Evolutionary conservation across 2,113 vertebrate species (phyloP), one percentile per base, ranked within the genome.

Genomic region (Corythornis vintsioides): DNA sequence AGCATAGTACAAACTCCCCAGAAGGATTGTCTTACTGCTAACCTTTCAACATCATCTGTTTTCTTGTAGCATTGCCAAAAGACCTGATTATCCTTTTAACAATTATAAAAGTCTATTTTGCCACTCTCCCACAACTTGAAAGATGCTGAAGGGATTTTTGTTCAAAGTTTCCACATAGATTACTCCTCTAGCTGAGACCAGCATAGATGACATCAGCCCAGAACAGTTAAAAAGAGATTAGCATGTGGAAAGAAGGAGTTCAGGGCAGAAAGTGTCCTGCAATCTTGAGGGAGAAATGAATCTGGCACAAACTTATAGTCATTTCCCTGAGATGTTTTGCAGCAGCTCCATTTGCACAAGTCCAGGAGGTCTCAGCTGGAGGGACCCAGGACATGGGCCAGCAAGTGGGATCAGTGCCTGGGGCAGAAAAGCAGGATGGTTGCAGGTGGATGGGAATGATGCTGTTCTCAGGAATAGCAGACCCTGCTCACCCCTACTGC

Each of bases 131-230:
- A 66, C 47, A 59, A 65, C 81, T 92, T 5, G 2, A 64, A 88
- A 83, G 40, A 45, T 3, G 1, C 11, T 88, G 59, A 80, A 74
- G n/a, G 42, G 65, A 90, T 93, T 93, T 93, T 90, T 76, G 55
- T 88, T 92, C 79, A 90, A 83, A 95, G 35, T 95, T 95, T 96
- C 92, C 93, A 81, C 2, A 3, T 74, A 90, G 82, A 74, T 88
- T 92, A 59, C 56, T 91, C 22, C 60, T 94, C 47, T 93, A 94
- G 69, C 48, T 64, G 35, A 74, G 76, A 94, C 83, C 69, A 83
- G 63, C 29, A 35, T 9, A 26, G 43, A 81, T 94, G 85, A 93
- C 93, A 74, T 91, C 93, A 94, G 69, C n/a, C 43, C 56, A 90
- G 47, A 86, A 63, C 13, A 65, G 56, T 86, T 75, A 52, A 40